These are phyloP conservation scores for Ateles fusciceps DNA, from an alignment of 2,797 vertebrate genomes.

Conservation along the genomic window DNA sequence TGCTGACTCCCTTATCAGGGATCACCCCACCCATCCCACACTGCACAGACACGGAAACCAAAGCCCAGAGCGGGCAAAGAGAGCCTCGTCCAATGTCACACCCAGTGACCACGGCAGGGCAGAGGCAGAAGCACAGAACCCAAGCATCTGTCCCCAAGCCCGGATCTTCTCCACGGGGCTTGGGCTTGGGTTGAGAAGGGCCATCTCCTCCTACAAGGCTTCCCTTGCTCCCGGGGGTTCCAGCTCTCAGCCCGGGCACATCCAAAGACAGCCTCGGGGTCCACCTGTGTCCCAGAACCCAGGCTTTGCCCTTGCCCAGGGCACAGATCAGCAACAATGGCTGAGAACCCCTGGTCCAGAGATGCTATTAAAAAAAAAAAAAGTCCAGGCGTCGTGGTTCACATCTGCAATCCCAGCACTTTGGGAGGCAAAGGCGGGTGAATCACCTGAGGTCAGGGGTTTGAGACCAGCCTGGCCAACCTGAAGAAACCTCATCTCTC, in stretches of 20 bases:
- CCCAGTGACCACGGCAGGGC: background rate
- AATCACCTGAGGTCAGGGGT: too few relatives aligned
- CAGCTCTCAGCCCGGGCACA: background rate
- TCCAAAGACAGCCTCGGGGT: background rate
- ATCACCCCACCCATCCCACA: background rate
- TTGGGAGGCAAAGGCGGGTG: too few relatives aligned
- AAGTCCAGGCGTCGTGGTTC: too few relatives aligned
- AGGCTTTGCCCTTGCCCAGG: background rate
- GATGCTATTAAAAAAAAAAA: too few relatives aligned
- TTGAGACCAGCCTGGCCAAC: too few relatives aligned
- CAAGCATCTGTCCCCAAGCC: background rate
- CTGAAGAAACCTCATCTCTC: too few relatives aligned
- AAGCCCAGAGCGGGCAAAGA: background rate
- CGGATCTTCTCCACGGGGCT: background rate
- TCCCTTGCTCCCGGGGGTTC: background rate
- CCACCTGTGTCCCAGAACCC: background rate
- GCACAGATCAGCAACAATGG: background rate
- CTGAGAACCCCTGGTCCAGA: background rate
- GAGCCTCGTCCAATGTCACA: background rate
- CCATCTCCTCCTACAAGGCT: too few relatives aligned
- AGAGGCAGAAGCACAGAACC: background rate
- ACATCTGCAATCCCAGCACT: too few relatives aligned
- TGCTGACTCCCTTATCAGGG: background rate
- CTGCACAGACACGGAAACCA: background rate
- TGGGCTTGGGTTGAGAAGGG: background rate